Evolutionary conservation across 2,797 vertebrate species (phyloP).

Genomic region (Varecia variegata): DNA sequence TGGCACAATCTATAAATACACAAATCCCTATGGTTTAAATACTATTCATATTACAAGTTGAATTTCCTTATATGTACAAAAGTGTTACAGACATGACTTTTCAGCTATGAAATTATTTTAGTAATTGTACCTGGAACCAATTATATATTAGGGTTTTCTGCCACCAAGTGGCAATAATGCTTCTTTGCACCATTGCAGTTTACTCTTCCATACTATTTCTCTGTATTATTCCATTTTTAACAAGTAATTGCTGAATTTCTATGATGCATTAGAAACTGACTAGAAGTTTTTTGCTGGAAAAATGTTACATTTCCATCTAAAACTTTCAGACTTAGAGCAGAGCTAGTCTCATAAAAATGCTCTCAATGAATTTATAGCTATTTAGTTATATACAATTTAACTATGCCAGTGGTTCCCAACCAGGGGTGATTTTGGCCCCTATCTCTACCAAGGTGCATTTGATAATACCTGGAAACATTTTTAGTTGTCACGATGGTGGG

Average conservation of each 20-base stretch:
- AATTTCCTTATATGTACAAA: background rate
- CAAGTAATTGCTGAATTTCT: background rate
- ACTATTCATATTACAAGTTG: background rate
- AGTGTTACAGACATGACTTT: background rate
- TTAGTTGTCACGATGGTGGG: background rate
- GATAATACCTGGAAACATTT: background rate
- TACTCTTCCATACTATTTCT: background rate
- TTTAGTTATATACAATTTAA: background rate
- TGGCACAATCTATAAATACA: background rate
- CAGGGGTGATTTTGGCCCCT: background rate
- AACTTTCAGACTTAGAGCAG: background rate
- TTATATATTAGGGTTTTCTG: conserved; percentile 70
- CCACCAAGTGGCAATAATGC: conserved; percentile 80
- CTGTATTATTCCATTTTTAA: background rate
- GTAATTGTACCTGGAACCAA: background rate
- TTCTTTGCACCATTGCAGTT: background rate
- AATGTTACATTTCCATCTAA: background rate
- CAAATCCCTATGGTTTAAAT: background rate
- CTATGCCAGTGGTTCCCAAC: background rate
- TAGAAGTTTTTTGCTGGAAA: background rate
- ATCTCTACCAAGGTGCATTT: background rate
- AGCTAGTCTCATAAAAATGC: background rate
- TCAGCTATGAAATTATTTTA: background rate
- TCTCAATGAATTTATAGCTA: background rate
- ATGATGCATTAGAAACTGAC: background rate